Base-by-base conservation (phyloP, 92 coral and sea anemone species). In the Siderastrea radians region DNA sequence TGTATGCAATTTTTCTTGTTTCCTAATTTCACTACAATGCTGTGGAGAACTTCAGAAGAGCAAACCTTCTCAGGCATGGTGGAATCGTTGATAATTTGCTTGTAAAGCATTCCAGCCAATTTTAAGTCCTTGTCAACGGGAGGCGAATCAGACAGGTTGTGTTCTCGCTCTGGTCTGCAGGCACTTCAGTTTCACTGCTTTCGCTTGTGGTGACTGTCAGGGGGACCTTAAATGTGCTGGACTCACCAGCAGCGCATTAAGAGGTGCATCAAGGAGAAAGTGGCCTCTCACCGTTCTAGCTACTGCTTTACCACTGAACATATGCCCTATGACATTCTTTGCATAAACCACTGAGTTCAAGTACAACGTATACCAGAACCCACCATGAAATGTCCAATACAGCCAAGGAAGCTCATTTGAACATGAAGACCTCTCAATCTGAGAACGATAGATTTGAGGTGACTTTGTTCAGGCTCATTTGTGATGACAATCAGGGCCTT, bases 381-480 rank as follows among this genome's bases (percentile, higher is more conserved):
- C 66, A 19, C n/a, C 86, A 60, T 87, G 61, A 87, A 6, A 65
- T 82, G 85, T 1, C 91, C 85, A 44, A 87, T 78, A 52, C 82
- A 66, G 6, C 91, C 94, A 68, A 87, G 89, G 61, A 76, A 91
- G 78, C 94, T 87, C 94, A 91, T 91, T 14, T 75, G 75, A 51
- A 71, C 77, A 85, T 91, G 92, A 16, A 91, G 72, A 71, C 66
- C 89, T 81, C 91, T 92, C 10, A 87, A 52, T 61, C 86, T 61
- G 44, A 91, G 74, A 53, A 91, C 94, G 14, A 87, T 50, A 14
- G 69, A 60, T 62, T 77, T 88, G 3, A 91, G 59, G 5, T 50
- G 47, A 47, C 84, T 82, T 5, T 54, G 72, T 69, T 71, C 68
- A n/a, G 92, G 90, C 75, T 92, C 92, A 70, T 66, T 79, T 47